phyloP scores from a whole-genome alignment of 2,113 vertebrate genomes.

The Dolichallabes microphthalmus region DNA sequence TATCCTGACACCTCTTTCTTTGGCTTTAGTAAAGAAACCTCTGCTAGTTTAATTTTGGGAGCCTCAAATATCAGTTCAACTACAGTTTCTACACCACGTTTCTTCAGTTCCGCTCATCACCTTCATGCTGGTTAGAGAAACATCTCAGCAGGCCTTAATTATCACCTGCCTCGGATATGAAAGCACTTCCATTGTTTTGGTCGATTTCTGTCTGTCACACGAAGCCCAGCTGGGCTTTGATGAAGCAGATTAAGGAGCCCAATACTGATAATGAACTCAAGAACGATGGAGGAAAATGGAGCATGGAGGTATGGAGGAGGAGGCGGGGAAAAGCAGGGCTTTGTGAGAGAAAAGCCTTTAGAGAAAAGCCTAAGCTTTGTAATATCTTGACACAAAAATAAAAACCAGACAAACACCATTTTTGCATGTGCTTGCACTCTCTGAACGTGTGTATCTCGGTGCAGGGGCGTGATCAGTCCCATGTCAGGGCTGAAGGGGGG shows the following conservation, averaged over 20 bases:
- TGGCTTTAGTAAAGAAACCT: not conserved
- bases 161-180: conserved; percentile 42
- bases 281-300: not conserved
- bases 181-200: conserved; percentile 40
- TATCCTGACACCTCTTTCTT: not conserved
- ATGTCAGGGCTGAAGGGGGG: conserved; percentile 86
- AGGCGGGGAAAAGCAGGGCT: not conserved
- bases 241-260: conserved; percentile 43
- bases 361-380: not conserved
- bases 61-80: conserved; percentile 1
- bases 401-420: not conserved
- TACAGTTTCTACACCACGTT: not conserved
- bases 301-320: conserved; percentile 6
- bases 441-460: conserved; percentile 43
- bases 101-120: conserved; percentile 20
- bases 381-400: not conserved
- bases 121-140: conserved; percentile 27
- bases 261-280: conserved; percentile 31
- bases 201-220: conserved; percentile 31
- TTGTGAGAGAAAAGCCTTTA: not conserved
- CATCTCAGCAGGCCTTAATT: conserved; percentile 36
- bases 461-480: conserved; percentile 91
- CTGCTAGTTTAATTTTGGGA: not conserved
- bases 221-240: conserved; percentile 30
- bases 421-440: not conserved